Evolutionary conservation across 2,797 vertebrate genomes (phyloP).

Genomic region (Pelodytes ibericus): DNA sequence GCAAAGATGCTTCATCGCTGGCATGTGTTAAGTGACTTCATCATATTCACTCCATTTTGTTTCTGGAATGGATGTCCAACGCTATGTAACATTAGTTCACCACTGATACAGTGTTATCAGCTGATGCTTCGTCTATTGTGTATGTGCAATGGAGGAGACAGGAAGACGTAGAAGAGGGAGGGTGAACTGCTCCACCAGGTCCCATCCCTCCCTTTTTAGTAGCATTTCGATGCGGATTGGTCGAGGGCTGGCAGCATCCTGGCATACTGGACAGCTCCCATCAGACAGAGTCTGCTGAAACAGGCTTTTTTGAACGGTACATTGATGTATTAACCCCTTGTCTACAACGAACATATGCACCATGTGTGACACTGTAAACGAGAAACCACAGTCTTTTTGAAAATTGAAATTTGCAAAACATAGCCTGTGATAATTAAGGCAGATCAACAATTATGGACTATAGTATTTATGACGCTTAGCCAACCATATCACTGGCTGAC

Average conservation of each 20-base stretch:
- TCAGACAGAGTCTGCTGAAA: neutral
- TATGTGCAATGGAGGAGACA: slow-evolving; percentile 49
- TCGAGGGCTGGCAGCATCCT: slow-evolving; percentile 28
- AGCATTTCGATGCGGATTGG: slow-evolving; percentile 11
- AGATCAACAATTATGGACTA: too few species aligned
- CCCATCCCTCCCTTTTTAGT: slow-evolving; percentile 24
- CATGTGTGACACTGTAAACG: too few species aligned
- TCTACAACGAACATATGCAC: neutral
- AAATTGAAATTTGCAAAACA: too few species aligned
- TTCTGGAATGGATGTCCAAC: neutral
- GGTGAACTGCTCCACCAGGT: slow-evolving; percentile 12
- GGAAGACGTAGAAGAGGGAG: slow-evolving; percentile 19
- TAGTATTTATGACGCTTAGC: too few species aligned
- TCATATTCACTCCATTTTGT: neutral
- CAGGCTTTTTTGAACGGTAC: slow-evolving; percentile 5
- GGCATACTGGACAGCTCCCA: slow-evolving; percentile 3
- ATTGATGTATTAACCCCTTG: slow-evolving; percentile 3
- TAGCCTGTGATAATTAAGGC: too few species aligned
- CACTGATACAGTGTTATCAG: slow-evolving; percentile 20
- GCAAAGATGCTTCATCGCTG: slow-evolving; percentile 13
- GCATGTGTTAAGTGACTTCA: neutral
- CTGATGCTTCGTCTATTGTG: slow-evolving; percentile 41
- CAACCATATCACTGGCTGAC: too few species aligned
- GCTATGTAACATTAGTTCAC: neutral
- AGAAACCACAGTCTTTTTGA: too few species aligned